Percentiles rank a stretch among this genome's conserved stretches.
These are phyloP conservation scores for Ectemnius lituratus DNA, from an alignment of 2,888 invertebrate genomes.

Conservation along the genomic window DNA sequence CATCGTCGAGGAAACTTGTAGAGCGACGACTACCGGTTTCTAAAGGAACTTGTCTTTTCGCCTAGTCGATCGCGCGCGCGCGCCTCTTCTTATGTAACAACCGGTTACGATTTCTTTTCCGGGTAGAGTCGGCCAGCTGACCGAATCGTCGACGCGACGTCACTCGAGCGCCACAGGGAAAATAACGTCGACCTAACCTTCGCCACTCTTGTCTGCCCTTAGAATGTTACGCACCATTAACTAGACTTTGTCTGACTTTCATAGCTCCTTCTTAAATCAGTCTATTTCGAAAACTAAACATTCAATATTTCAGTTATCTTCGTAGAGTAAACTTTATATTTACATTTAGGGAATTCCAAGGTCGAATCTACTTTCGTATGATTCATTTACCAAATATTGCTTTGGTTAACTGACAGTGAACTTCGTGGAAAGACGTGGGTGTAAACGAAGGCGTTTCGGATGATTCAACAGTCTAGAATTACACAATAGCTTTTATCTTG, in stretches of 20 bases:
- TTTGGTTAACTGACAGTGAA: no score
- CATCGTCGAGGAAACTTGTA: constrained; percentile 16
- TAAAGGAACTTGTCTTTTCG: constrained; percentile 39
- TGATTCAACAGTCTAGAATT: no score
- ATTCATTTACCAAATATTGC: neutral
- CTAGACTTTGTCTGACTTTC: no score
- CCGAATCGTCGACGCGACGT: constrained; percentile 48
- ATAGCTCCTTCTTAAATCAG: no score
- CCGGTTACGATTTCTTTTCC: constrained; percentile 56
- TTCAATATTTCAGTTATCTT: no score
- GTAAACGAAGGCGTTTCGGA: no score
- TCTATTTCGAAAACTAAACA: no score
- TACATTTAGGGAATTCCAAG: no score
- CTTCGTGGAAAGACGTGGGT: no score
- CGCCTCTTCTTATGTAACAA: constrained; percentile 47
- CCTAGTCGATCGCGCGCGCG: constrained; percentile 26
- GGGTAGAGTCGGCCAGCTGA: constrained; percentile 45
- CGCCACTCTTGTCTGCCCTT: constrained; percentile 14
- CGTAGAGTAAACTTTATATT: no score
- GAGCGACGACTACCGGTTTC: constrained; percentile 34
- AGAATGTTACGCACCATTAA: no score
- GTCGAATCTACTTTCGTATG: neutral
- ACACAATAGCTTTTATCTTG: neutral
- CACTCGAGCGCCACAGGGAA: constrained; percentile 33
- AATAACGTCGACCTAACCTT: constrained; percentile 38